phyloP scores from a whole-genome alignment of 2,888 invertebrate species.

The Hymenopus coronatus region DNA sequence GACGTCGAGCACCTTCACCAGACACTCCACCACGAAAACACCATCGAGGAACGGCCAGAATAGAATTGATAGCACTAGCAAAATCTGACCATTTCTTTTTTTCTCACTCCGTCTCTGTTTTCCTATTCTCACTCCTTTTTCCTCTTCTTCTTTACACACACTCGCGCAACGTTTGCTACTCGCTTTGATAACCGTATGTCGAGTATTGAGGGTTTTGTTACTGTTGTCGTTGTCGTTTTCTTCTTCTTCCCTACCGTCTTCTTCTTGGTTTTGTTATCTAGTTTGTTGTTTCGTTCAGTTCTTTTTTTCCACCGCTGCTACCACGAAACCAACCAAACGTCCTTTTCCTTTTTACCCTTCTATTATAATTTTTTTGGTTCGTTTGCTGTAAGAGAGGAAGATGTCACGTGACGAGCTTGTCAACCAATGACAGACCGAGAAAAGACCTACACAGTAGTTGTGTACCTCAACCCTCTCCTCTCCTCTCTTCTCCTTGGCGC shows the following conservation, averaged over 20 bases:
- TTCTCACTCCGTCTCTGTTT: not conserved
- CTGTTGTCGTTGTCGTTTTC: conserved; percentile 4
- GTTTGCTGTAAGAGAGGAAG: conserved; percentile 20
- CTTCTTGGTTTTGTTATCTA: conserved; percentile 1
- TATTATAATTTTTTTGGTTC: conserved; percentile 20
- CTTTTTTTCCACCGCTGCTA: not conserved
- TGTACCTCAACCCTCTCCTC: conserved; percentile 25
- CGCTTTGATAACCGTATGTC: conserved; percentile 6
- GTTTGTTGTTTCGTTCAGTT: conserved; percentile 15
- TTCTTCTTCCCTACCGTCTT: not conserved
- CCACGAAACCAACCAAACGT: not conserved
- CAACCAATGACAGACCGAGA: conserved; percentile 26
- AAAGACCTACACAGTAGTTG: not conserved
- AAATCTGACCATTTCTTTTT: conserved; percentile 10
- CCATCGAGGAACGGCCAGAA: conserved; percentile 9
- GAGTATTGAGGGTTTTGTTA: conserved; percentile 7
- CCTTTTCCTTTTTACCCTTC: not conserved
- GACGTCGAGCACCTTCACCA: conserved; percentile 23
- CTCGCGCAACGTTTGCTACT: not conserved
- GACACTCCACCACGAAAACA: not conserved
- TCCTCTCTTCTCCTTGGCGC: not conserved
- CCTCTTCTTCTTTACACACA: conserved; percentile 1
- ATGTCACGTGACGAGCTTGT: conserved; percentile 24
- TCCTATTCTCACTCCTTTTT: not conserved
- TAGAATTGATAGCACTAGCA: conserved; percentile 14